A percentile compares a stretch with the other conserved stretches of the same genome.
Evolutionary conservation across 2,888 invertebrate species (phyloP).

Genomic region (Dione juno): DNA sequence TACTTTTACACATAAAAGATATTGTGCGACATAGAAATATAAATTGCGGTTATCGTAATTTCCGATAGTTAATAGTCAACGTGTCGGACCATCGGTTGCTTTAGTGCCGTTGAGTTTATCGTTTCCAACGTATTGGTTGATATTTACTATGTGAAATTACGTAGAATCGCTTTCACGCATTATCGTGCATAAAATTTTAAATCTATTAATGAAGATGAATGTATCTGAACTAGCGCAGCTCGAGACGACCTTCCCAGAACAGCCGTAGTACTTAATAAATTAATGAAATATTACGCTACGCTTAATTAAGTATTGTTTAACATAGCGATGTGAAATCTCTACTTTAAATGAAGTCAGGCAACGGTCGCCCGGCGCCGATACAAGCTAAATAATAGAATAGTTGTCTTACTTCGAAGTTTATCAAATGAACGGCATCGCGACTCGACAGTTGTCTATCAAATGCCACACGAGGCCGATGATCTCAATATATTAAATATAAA

Average conservation of each 20-base stretch:
- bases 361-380: slow-evolving; percentile 8
- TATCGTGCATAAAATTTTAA: slow-evolving; percentile 38
- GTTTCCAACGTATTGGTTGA: neutral
- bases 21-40: slow-evolving; percentile 39
- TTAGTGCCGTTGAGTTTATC: neutral
- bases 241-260: slow-evolving; percentile 17
- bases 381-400: slow-evolving; percentile 19
- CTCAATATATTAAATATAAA: slow-evolving; percentile 19
- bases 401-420: slow-evolving; percentile 12
- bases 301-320: slow-evolving; percentile 16
- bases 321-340: slow-evolving; percentile 12
- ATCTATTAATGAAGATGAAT: slow-evolving; percentile 34
- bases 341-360: slow-evolving; percentile 9
- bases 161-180: slow-evolving; percentile 22
- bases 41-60: slow-evolving; percentile 24
- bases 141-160: slow-evolving; percentile 23
- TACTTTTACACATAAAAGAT: slow-evolving; percentile 31
- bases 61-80: slow-evolving; percentile 21
- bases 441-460: slow-evolving; percentile 5
- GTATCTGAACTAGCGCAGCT: slow-evolving; percentile 22
- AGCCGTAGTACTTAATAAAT: slow-evolving; percentile 15
- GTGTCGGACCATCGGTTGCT: neutral
- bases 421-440: slow-evolving; percentile 6
- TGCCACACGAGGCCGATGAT: slow-evolving; percentile 15
- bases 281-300: slow-evolving; percentile 16